phyloP scores from a whole-genome alignment of 2,113 vertebrate species.

The Esox niger region DNA sequence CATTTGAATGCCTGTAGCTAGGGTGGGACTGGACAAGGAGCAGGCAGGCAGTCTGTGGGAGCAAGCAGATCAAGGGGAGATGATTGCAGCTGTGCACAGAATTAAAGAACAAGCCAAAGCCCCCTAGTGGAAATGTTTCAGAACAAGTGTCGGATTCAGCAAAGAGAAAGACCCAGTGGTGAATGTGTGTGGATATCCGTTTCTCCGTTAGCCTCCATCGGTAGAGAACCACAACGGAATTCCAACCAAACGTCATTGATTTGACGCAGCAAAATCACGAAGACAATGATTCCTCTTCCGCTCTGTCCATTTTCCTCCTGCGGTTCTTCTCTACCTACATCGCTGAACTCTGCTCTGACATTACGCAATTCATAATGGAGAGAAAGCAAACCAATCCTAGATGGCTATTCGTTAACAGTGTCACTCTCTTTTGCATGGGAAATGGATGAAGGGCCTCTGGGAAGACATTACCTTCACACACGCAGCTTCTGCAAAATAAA shows the following conservation, averaged over 20 bases:
- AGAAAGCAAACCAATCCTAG: slow-evolving; percentile 50
- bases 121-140: slow-evolving; percentile 40
- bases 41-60: slow-evolving; percentile 19
- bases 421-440: slow-evolving; percentile 45
- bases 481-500: slow-evolving; percentile 86
- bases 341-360: slow-evolving; percentile 27
- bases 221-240: not conserved
- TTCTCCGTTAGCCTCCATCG: not conserved
- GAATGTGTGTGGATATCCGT: not conserved
- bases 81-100: slow-evolving; percentile 16
- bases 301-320: not conserved
- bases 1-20: slow-evolving; percentile 30
- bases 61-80: not conserved
- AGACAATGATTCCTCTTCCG: not conserved
- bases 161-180: not conserved
- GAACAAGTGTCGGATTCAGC: not conserved
- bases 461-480: slow-evolving; percentile 90
- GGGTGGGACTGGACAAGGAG: too few species aligned
- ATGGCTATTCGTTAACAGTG: slow-evolving; percentile 45
- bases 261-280: not conserved
- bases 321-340: slow-evolving; percentile 17
- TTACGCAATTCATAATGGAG: slow-evolving; percentile 36
- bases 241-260: not conserved
- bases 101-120: slow-evolving; percentile 26
- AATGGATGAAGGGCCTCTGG: slow-evolving; percentile 76